Conservation (phyloP, 1,140 invertebrate species). For the Drosophila funebris region DNA sequence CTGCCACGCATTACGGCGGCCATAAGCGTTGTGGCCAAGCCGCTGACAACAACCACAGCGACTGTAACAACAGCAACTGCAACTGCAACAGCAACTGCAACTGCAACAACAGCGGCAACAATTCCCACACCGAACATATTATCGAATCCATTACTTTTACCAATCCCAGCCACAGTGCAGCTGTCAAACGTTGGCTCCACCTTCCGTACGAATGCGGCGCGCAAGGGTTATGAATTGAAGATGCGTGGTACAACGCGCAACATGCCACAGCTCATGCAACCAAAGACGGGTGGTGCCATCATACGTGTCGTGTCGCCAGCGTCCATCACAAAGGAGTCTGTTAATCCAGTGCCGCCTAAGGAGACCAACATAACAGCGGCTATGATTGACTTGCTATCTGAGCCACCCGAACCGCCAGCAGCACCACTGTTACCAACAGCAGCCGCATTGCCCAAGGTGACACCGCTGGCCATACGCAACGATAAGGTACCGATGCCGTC, state of each 20-base stretch:
- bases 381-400: neutral
- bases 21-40: conserved; percentile 11
- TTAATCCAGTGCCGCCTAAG: neutral
- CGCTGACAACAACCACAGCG: neutral
- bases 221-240: neutral
- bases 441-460: neutral
- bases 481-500: neutral
- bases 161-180: neutral
- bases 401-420: neutral
- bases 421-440: neutral
- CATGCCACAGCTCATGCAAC: neutral
- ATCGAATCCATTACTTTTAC: neutral
- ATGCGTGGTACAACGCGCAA: neutral
- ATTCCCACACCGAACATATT: neutral
- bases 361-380: neutral
- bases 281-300: neutral
- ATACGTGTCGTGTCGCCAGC: neutral
- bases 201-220: too few relatives aligned
- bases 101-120: neutral
- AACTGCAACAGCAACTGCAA: neutral
- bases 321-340: neutral
- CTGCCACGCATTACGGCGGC: conserved; percentile 21
- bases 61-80: neutral
- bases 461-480: neutral
- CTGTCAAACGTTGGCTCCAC: neutral